Evolutionary conservation across 2,797 vertebrate genomes (phyloP).

Genomic region (Poecile montanus): DNA sequence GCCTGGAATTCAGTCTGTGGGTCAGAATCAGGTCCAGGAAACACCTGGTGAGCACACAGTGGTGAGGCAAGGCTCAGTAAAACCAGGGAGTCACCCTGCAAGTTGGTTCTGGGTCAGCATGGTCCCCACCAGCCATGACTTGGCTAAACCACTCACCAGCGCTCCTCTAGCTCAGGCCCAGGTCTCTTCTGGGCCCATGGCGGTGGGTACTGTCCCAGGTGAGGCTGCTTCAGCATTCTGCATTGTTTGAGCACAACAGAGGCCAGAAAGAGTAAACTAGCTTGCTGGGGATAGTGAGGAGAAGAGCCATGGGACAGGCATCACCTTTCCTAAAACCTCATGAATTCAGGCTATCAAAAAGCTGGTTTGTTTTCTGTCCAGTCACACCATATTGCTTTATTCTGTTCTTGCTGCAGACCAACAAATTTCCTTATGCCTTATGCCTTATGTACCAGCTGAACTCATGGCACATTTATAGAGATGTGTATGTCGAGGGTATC

Average conservation of each 20-base stretch:
- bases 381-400: neutral
- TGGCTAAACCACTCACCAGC: neutral
- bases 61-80: neutral
- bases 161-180: neutral
- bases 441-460: neutral
- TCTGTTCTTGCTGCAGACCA: neutral
- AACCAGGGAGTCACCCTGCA: neutral
- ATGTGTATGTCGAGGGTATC: accelerated
- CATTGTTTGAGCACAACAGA: neutral
- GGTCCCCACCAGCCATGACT: neutral
- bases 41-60: too few species aligned
- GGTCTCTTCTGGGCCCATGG: neutral
- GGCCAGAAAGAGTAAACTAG: neutral
- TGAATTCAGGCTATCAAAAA: neutral
- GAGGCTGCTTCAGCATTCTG: neutral
- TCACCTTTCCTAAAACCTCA: neutral
- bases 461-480: neutral
- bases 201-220: neutral
- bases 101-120: neutral
- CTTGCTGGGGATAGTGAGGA: neutral
- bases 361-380: neutral
- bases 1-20: neutral
- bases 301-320: neutral
- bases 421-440: neutral
- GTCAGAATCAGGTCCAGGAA: neutral